Evolutionary conservation across 2,888 invertebrate species (phyloP), one percentile per base, ranked within the genome.

Genomic region (Pseudoips prasinana): DNA sequence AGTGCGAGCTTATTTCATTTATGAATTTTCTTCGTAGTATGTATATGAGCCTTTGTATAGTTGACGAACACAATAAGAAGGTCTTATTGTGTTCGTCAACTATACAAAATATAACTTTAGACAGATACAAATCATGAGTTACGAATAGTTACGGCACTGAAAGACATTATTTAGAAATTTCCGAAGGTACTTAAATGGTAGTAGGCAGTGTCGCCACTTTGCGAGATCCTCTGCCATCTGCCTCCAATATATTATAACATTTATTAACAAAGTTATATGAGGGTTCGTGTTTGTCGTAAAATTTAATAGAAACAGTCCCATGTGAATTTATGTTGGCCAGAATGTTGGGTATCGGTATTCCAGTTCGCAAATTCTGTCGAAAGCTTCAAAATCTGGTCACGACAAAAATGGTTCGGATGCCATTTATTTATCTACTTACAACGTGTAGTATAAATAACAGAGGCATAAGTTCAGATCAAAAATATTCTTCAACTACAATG

Each of bases 191-290:
- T 28, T 24, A 14, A 14, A 5, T 14, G 14, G 14, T 14, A 5
- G 5, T 14, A 14, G 3, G 3, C 35, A 26, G 19, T 20, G 9
- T 30, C 25, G 29, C 35, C 38, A 39, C 62, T 65, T 53, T 63
- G 63, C 63, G 61, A 55, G 57, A 61, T 59, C 54, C 58, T 55
- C 46, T 49, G 59, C 54, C 71, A 69, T 69, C 70, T 71, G 73
- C 58, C 64, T 51, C 60, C 68, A 63, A 82, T 81, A 77, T 74
- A 79, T 78, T 70, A 77, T 70, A 73, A 71, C 75, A 70, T 77
- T 83, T 85, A 85, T 83, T 84, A 86, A 80, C 81, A 84, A 87
- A 87, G 84, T 86, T 86, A 74, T 74, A 78, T 70, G 68, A 74
- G 75, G 81, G 78, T 68, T 58, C 65, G 56, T 77, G 80, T 78